Evolutionary conservation across 2,113 vertebrate species (phyloP).

Genomic region (Macquaria australasica): DNA sequence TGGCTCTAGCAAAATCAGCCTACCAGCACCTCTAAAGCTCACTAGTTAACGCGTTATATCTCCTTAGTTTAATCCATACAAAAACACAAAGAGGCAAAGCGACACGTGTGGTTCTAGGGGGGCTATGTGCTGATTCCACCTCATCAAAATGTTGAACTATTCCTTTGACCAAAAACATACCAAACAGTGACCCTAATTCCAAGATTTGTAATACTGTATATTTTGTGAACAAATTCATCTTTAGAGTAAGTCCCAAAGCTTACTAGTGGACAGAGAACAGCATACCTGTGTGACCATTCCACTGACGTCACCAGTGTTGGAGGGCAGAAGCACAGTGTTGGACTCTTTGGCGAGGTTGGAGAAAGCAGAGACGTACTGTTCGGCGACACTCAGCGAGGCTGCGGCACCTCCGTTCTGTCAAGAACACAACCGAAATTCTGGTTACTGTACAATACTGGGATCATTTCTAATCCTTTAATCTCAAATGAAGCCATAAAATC

Average conservation of each 20-base stretch:
- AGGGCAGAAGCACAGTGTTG: slow-evolving; percentile 93
- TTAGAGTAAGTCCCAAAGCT: neutral
- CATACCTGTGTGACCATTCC: slow-evolving; percentile 96
- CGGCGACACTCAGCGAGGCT: slow-evolving; percentile 92
- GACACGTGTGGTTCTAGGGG: too few relatives aligned
- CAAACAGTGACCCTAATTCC: neutral
- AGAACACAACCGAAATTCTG: neutral
- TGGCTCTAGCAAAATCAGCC: too few relatives aligned
- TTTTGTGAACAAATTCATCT: neutral
- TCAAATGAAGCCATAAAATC: neutral
- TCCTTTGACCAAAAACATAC: neutral
- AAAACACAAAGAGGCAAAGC: too few relatives aligned
- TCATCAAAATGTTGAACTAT: too few relatives aligned
- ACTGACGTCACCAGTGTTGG: slow-evolving; percentile 90
- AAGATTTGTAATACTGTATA: neutral
- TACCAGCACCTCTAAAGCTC: too few relatives aligned
- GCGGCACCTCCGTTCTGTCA: slow-evolving; percentile 85
- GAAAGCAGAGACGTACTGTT: slow-evolving; percentile 95
- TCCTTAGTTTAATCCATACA: too few relatives aligned
- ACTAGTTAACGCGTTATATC: too few relatives aligned
- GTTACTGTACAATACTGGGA: neutral
- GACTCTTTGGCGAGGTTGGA: slow-evolving; percentile 95
- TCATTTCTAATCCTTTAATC: slow-evolving; percentile 10
- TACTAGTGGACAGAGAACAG: neutral
- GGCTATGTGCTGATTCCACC: too few relatives aligned